Base-by-base conservation (phyloP, 2,888 invertebrate genomes). In the Biston stratarius region DNA sequence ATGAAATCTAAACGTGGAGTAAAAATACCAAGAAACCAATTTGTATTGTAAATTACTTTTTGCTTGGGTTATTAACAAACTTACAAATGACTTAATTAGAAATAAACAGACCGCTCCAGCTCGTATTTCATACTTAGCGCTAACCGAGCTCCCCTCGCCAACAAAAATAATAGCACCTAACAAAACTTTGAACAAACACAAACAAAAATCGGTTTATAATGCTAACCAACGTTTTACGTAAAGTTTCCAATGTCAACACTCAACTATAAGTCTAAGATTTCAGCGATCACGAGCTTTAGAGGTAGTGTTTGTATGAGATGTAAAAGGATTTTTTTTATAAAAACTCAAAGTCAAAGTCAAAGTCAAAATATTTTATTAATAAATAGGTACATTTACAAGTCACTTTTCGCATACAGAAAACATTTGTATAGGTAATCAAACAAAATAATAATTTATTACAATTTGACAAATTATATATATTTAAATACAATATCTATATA, bases 81-180 rank as follows among this genome's bases (percentile, higher is more conserved):
- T 44, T 42, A 40, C 53, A 56, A 56, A 56, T 56, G 56, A 8
- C 44, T 56, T 56, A 56, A 56, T 56, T 56, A 56, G 44, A 56
- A 44, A 56, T 44, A 56, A 56, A 44, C 44, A 56, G 56, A 57
- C 40, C 14, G 55, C 55, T 48, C 24, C 24, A 38, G 53, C n/a
- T 56, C 40, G 33, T 45, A 57, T 57, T 45, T 10, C 45, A 33
- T 34, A 47, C 34, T 36, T 47, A 36, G 57, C 57, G 57, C 47
- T 11, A 58, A 36, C n/a, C 44, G 44, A 58, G 36, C 57, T 58
- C 45, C 14, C 34, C 14, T 47, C 3, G 57, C 10, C 47, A 47
- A 47, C 15, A n/a, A 47, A 58, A 58, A 58, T 58, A 47, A 58
- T 44, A 44, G 33, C 44, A 11, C 33, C 15, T 33, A 38, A n/a